Percentiles rank a stretch among this genome's conserved stretches.
Conservation (phyloP, 2,888 invertebrate genomes). For the Petrophora chlorosata region DNA sequence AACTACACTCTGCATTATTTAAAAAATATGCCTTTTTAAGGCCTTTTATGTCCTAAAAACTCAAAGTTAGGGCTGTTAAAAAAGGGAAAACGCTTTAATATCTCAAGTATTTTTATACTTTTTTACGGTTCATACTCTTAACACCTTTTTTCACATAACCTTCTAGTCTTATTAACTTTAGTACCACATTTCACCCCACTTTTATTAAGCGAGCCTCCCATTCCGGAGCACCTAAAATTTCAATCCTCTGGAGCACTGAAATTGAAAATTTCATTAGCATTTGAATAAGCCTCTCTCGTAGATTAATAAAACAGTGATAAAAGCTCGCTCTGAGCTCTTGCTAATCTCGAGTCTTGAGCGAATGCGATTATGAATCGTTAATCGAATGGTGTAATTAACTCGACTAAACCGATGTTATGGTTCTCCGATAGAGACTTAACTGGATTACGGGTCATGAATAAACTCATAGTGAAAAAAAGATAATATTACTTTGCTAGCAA, state of each 20-base stretch:
- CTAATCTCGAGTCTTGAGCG: conserved; percentile 26
- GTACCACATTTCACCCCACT: conserved; percentile 8
- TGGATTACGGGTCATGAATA: neutral
- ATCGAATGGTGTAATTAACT: conserved; percentile 24
- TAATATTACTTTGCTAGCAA: no score
- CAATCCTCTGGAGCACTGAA: conserved; percentile 25
- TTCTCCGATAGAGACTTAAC: neutral
- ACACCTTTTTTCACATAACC: no score
- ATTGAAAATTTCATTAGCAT: conserved; percentile 45
- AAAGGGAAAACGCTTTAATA: no score
- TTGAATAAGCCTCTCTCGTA: conserved; percentile 33
- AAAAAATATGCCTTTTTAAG: no score
- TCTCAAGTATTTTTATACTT: no score
- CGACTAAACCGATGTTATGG: conserved; percentile 7
- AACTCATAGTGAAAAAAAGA: no score
- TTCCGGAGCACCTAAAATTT: conserved; percentile 16
- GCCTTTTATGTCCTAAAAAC: no score
- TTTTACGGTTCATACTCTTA: no score
- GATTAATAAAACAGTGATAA: conserved; percentile 47
- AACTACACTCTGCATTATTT: no score
- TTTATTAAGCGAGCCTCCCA: conserved; percentile 9
- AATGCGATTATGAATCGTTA: conserved; percentile 30
- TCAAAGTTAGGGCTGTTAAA: no score
- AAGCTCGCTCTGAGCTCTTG: conserved; percentile 33
- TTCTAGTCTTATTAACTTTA: conserved; percentile 2